A percentile compares a stretch with the other conserved stretches of the same genome.
Conservation (phyloP, 2,113 vertebrate species). For the Aspidoscelis tigris region DNA sequence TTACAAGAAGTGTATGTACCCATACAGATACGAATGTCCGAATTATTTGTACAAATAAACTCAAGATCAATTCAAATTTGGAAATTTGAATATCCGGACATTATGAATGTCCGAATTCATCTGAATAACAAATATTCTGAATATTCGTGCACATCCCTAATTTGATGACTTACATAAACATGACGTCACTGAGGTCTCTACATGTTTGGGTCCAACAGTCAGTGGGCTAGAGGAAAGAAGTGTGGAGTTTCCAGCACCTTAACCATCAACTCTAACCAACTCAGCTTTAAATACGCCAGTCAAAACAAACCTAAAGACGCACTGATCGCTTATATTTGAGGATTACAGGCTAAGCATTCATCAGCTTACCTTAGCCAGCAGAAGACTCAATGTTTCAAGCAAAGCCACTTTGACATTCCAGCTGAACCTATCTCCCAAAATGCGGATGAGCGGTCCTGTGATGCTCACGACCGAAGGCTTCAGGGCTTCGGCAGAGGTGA, state of each 20-base stretch:
- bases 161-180: not conserved
- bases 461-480: constrained; percentile 95
- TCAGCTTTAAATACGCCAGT: not conserved
- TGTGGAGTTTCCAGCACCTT: not conserved
- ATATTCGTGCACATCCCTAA: too few relatives aligned
- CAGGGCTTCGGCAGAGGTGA: constrained; percentile 94
- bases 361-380: constrained; percentile 88
- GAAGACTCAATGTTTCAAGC: constrained; percentile 93
- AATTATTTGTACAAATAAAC: too few relatives aligned
- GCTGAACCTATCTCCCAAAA: constrained; percentile 94
- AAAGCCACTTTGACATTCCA: constrained; percentile 95
- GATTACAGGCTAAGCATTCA: not conserved
- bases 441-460: constrained; percentile 96
- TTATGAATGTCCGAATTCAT: too few relatives aligned
- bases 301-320: not conserved
- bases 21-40: too few relatives aligned
- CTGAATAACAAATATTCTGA: too few relatives aligned
- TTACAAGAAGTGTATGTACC: too few relatives aligned
- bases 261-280: not conserved
- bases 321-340: too few relatives aligned
- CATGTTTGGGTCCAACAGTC: too few relatives aligned
- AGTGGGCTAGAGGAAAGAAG: not conserved
- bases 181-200: too few relatives aligned
- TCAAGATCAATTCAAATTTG: too few relatives aligned
- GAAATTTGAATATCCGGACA: too few relatives aligned